phyloP scores from a whole-genome alignment of 2,113 vertebrate species.

The Ancistrus triradiatus region DNA sequence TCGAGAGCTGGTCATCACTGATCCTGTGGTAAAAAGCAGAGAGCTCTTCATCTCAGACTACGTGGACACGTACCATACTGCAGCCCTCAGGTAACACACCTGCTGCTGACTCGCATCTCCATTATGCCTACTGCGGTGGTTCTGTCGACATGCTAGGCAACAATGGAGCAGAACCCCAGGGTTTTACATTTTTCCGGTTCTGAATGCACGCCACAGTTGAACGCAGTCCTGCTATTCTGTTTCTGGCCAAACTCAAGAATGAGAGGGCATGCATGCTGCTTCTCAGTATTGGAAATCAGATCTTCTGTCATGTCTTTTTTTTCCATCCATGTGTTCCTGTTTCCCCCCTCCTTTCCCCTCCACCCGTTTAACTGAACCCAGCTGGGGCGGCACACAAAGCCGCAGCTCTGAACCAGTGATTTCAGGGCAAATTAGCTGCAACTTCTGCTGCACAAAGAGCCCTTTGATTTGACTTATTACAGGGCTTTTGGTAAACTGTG shows the following conservation, averaged over 20 bases:
- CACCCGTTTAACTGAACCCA: constrained; percentile 67
- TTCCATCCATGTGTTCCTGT: constrained; percentile 39
- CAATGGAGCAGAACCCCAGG: neutral
- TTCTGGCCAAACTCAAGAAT: constrained; percentile 19
- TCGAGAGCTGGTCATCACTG: constrained; percentile 94
- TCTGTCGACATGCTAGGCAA: neutral
- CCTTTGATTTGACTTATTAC: constrained; percentile 68
- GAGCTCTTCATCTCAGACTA: constrained; percentile 99
- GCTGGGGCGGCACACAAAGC: constrained; percentile 64
- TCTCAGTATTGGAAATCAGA: constrained; percentile 63
- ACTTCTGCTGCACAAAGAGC: constrained; percentile 56
- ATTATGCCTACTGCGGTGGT: neutral
- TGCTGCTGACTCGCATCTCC: constrained; percentile 3
- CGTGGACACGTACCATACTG: constrained; percentile 96
- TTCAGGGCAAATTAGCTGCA: constrained; percentile 75
- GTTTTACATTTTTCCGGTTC: constrained; percentile 14
- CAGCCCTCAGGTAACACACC: constrained; percentile 84
- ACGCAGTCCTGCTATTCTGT: constrained; percentile 33
- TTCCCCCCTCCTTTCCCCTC: constrained; percentile 42
- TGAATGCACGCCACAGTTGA: constrained; percentile 9
- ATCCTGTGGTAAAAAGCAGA: constrained; percentile 94
- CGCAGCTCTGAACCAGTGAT: constrained; percentile 64
- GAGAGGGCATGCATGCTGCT: constrained; percentile 50
- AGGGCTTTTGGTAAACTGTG: constrained; percentile 58
- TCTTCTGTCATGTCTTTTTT: constrained; percentile 38